These are phyloP conservation scores for Podotricha telesiphe DNA, from an alignment of 2,888 invertebrate species.

Conservation along the genomic window DNA sequence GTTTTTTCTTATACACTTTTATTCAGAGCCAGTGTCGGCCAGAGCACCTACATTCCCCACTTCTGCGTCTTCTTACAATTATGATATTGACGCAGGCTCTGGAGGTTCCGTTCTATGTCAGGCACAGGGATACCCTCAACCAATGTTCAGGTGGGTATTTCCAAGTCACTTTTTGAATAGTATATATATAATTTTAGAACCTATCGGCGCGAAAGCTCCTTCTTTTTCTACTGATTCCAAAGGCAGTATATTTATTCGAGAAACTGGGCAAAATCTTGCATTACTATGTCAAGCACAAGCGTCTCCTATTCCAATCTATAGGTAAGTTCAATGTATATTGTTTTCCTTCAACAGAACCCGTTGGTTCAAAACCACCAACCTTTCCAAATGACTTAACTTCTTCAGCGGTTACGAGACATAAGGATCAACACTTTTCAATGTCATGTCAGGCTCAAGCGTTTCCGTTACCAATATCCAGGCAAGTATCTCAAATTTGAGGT, in stretches of 20 bases:
- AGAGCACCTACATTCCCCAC: constrained; percentile 80
- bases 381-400: constrained; percentile 85
- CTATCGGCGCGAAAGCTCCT: constrained; percentile 85
- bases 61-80: constrained; percentile 78
- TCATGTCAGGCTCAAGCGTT: constrained; percentile 89
- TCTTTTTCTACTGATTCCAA: constrained; percentile 86
- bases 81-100: constrained; percentile 65
- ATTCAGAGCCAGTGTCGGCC: constrained; percentile 79
- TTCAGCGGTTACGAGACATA: constrained; percentile 83
- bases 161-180: constrained; percentile 49
- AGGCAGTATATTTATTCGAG: constrained; percentile 85
- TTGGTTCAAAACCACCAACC: constrained; percentile 84
- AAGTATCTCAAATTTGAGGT: constrained; percentile 58
- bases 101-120: constrained; percentile 81
- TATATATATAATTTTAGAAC: constrained; percentile 71
- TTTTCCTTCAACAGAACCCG: constrained; percentile 81
- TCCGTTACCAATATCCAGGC: constrained; percentile 89
- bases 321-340: constrained; percentile 72
- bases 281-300: constrained; percentile 86
- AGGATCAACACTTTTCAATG: constrained; percentile 84
- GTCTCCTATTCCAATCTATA: constrained; percentile 86
- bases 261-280: constrained; percentile 82
- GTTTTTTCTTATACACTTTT: constrained; percentile 48
- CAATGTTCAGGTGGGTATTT: constrained; percentile 85
- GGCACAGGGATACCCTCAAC: constrained; percentile 85